Conservation (phyloP, 1,140 invertebrate species). For the Meloidogyne floridensis region DNA sequence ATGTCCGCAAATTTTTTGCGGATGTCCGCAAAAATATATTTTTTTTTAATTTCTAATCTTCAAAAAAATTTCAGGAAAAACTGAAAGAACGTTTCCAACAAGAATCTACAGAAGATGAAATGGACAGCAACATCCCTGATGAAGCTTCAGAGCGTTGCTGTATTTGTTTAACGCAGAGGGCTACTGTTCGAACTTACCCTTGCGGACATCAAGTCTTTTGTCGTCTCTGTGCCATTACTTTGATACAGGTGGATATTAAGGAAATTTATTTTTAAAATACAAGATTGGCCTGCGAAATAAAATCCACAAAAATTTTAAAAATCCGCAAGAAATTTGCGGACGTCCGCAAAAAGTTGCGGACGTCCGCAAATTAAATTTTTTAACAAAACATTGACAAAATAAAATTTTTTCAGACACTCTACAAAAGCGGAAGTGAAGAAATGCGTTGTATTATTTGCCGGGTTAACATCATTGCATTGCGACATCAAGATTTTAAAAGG, state of each 20-base stretch:
- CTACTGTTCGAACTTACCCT: conserved; percentile 32
- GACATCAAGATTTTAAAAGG: conserved; percentile 18
- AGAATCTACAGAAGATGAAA: conserved; percentile 13
- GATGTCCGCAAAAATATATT: no score
- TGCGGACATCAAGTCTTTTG: conserved; percentile 29
- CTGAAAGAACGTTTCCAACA: conserved; percentile 24
- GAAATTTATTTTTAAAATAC: neutral
- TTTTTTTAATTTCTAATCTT: neutral
- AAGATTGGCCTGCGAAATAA: no score
- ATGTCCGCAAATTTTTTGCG: no score
- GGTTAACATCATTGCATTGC: conserved; percentile 8
- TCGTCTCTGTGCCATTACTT: conserved; percentile 17
- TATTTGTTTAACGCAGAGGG: conserved; percentile 16
- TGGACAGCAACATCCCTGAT: conserved; percentile 13
- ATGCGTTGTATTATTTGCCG: conserved; percentile 34
- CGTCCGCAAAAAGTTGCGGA: conserved; percentile 9
- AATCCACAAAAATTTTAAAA: no score
- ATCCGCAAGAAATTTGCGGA: neutral
- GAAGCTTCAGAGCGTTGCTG: conserved; percentile 28
- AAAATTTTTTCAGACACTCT: conserved; percentile 17
- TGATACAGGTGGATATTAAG: conserved; percentile 13
- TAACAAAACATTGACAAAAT: neutral
- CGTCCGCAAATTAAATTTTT: neutral
- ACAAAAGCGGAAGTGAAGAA: neutral
- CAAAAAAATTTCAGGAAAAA: conserved; percentile 30